Evolutionary conservation across 2,888 invertebrate genomes (phyloP).

Genomic region (Thysanoteuthis rhombus): DNA sequence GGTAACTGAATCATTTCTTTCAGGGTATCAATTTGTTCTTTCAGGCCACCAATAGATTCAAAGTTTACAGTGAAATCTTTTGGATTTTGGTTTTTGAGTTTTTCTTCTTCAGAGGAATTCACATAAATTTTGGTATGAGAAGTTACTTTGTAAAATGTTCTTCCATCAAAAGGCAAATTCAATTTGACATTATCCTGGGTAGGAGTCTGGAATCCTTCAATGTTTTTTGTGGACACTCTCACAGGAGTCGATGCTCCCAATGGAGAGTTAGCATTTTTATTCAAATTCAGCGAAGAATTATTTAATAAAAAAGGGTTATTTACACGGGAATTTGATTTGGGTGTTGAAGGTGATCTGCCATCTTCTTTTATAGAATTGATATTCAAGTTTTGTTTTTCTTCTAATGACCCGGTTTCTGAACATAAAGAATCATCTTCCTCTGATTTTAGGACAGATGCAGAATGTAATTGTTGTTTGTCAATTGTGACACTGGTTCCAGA

Average conservation of each 20-base stretch:
- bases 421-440: background rate
- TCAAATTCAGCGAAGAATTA: background rate
- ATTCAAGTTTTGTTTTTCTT: background rate
- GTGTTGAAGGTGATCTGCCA: background rate
- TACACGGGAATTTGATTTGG: background rate
- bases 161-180: background rate
- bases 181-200: background rate
- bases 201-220: constrained; percentile 39
- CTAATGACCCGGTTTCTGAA: background rate
- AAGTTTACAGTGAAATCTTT: constrained; percentile 38
- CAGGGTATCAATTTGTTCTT: constrained; percentile 48
- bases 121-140: constrained; percentile 39
- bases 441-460: background rate
- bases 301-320: background rate
- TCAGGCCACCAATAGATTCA: constrained; percentile 51
- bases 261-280: background rate
- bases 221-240: background rate
- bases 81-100: background rate
- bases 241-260: background rate
- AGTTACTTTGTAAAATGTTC: constrained; percentile 41
- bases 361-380: background rate
- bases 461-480: background rate
- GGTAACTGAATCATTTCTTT: constrained; percentile 52
- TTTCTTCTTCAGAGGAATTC: constrained; percentile 20
- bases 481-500: background rate